phyloP scores from a whole-genome alignment of 1,140 invertebrate species.

The Spodoptera litura region DNA sequence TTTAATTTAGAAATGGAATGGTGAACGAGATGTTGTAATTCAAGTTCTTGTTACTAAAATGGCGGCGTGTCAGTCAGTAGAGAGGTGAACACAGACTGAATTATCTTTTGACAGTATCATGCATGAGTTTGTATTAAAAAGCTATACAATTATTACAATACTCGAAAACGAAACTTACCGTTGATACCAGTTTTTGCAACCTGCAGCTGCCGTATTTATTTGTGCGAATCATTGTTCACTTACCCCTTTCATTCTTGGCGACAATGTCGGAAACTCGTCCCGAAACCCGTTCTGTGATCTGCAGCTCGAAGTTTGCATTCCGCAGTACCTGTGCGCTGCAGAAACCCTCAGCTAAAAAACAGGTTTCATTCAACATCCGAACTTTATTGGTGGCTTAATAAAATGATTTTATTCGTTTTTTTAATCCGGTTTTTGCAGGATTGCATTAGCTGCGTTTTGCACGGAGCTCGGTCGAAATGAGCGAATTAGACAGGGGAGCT shows the following conservation, averaged over 20 bases:
- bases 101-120: slow-evolving; percentile 6
- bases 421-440: slow-evolving; percentile 50
- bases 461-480: slow-evolving; percentile 46
- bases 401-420: slow-evolving; percentile 46
- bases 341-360: slow-evolving; percentile 54
- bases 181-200: slow-evolving; percentile 40
- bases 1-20: slow-evolving; percentile 41
- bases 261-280: slow-evolving; percentile 39
- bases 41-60: slow-evolving; percentile 21
- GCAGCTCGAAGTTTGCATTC: slow-evolving; percentile 77
- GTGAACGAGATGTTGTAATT: background rate
- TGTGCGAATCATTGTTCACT: slow-evolving; percentile 31
- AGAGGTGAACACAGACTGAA: slow-evolving; percentile 2
- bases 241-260: slow-evolving; percentile 38
- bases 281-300: slow-evolving; percentile 66
- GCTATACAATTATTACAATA: slow-evolving; percentile 17
- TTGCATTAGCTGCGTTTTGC: slow-evolving; percentile 49
- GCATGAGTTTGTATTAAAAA: background rate
- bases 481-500: slow-evolving; percentile 43
- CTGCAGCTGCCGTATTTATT: slow-evolving; percentile 43
- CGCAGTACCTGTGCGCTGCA: slow-evolving; percentile 71
- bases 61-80: background rate
- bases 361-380: slow-evolving; percentile 54
- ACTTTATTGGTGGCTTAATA: slow-evolving; percentile 38
- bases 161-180: background rate